Evolutionary conservation across 2,113 vertebrate genomes (phyloP), one percentile per base, ranked within the genome.

Genomic region (Girardinichthys multiradiatus): DNA sequence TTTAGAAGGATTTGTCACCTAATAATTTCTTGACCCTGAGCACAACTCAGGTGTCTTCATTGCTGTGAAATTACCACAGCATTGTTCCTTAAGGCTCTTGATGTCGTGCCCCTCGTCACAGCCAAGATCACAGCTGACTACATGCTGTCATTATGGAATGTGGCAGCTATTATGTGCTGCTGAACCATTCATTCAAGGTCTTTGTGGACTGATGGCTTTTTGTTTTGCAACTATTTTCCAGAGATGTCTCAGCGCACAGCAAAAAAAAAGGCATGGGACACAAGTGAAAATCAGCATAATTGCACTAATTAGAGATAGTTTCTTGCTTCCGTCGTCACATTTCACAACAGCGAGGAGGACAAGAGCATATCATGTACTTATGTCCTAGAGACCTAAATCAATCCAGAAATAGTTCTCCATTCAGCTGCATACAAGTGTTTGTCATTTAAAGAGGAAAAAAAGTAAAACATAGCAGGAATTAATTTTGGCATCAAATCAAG

Each of bases 271-370:
- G 91, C 86, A 91, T 86, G 79, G 90, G 92, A 90, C 86, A 95
- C 94, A 95, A 92, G 89, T 94, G 92, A 92, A 93, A 94, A 96
- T 95, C 93, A 95, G 90, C 93, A 95, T 95, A 96, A 96, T 94
- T 95, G 93, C 91, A 93, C 90, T 95, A 95, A 96, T 95, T 95
- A 94, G 92, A 88, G 88, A 91, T 92, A 94, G 90, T 94, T 95
- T 92, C 90, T 90, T 85, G 68, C 68, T 93, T 83, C 92, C 84
- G 91, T 93, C 95, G 93, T 95, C 93, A 93, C 93, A 90, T 93
- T 89, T 86, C 94, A 90, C 91, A 93, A 90, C 62, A 82, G 93
- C 85, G 83, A 66, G 74, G 78, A 83, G 89, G 77, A 91, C 83
- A 89, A 90, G 94, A 93, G 87, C 82, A 93, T 94, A 84, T 92